Base-by-base conservation (phyloP, 2,113 vertebrate genomes). In the Gracilinanus agilis region DNA sequence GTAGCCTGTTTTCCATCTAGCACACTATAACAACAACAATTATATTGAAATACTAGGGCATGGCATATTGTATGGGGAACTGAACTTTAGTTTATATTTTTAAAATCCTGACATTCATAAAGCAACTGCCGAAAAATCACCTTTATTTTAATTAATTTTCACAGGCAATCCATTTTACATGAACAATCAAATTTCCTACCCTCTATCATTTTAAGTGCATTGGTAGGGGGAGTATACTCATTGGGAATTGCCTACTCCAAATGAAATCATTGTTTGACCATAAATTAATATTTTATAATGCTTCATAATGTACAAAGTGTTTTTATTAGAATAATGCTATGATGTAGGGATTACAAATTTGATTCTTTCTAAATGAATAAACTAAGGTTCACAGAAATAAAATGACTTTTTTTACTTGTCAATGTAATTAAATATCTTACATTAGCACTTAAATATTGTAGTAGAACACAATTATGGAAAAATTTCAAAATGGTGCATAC, bases 121-220 rank as follows among this genome's bases (percentile, higher is more conserved):
- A 96, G 90, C 88, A 98, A 93, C 98, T 92, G 91, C 94, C 95
- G 93, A 96, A 95, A 9, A 91, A 97, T 96, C 27, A 96, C 94
- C 25, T 27, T 97, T 98, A 94, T 92, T 40, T 49, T 95, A 97
- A 97, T 96, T 54, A 97, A 96, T 98, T 98, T 98, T 19, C 91
- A 97, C 92, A 55, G 96, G 88, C 55, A 98, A 94, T 95, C 88
- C 40, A 92, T 98, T 98, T 98, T 97, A 58, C 93, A 95, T 96
- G 91, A 98, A 94, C 49, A 97, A 75, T 97, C 67, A 98, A 90
- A 96, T 96, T 97, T 98, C 97, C 89, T 29, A 67, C 10, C 11
- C 11, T 67, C 3, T 67, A 67, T 34, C 27, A 3, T 12, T 67
- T 29, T 7, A 29, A 67, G 58, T 75, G 13, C 16, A 75, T n/a